Evolutionary conservation across 2,888 invertebrate genomes (phyloP), one percentile per base, ranked within the genome.

Genomic region (Dynastes grantii): DNA sequence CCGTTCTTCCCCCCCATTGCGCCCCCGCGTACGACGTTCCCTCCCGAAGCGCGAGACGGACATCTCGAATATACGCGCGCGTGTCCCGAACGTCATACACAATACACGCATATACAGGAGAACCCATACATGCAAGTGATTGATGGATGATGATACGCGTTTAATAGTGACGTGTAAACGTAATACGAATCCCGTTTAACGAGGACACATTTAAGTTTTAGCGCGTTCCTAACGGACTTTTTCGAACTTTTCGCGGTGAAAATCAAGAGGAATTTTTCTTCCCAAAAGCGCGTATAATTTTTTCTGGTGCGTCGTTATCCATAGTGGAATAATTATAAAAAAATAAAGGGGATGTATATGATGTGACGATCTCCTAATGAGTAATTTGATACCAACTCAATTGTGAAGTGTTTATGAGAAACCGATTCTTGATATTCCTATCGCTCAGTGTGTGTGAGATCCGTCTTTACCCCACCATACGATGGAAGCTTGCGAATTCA

Each of bases 1-100:
- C 86, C 88, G 88, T 87, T 85, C 84, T 86, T 45, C 85, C 84
- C 86, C 83, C 83, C 81, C 82, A 84, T 83, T 86, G 85, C 85
- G 85, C 84, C 84, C 81, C 83, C 84, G 85, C 82, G 84, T 82
- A 81, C 80, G 75, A 76, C 81, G 80, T 79, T 82, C 79, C 81
- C 78, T 71, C 76, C 78, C 76, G 73, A 73, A 79, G 76, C 80
- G 80, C 78, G 22, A 58, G 55, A 58, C 55, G 77, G 76, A 76
- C 80, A 79, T 80, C 79, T 81, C 80, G 32, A 22, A 58, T 37
- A 37, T 76, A 76, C 76, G 55, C 79, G 82, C 79, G 82, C 81
- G 82, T 81, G 82, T 77, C 81, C 2, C 79, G 70, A 76, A 80
- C 77, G 78, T 71, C 70, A 53, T 51, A 58, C 73, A 58, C 73